Conservation (phyloP, 2,797 vertebrate species). For the Silurus aristotelis region DNA sequence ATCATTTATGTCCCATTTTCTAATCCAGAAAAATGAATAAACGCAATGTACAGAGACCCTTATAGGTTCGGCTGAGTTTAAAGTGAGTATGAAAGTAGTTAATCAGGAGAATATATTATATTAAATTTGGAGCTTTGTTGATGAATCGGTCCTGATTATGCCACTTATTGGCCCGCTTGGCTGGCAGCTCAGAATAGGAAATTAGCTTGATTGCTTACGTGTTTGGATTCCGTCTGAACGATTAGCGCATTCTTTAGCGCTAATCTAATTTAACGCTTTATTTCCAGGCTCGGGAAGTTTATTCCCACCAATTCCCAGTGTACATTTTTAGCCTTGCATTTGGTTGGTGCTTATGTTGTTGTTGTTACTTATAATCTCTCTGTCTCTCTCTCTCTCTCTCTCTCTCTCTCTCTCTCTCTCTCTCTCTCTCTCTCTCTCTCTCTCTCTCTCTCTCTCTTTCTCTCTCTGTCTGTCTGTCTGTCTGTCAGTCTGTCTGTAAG, state of each 20-base stretch:
- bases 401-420: too few species aligned
- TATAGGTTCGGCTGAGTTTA: background rate
- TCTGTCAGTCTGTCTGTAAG: too few species aligned
- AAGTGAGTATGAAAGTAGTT: slow-evolving; percentile 32
- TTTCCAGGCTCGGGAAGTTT: background rate
- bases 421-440: too few species aligned
- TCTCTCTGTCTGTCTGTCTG: too few species aligned
- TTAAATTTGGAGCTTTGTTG: background rate
- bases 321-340: background rate
- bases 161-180: slow-evolving; percentile 28
- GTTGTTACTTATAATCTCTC: too few species aligned
- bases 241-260: slow-evolving; percentile 1
- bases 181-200: slow-evolving; percentile 17
- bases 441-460: too few species aligned
- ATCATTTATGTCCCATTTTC: too few species aligned
- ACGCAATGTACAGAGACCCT: background rate
- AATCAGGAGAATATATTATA: slow-evolving; percentile 28
- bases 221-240: slow-evolving; percentile 3
- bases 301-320: background rate
- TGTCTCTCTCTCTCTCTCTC: too few species aligned
- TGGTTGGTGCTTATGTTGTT: too few species aligned
- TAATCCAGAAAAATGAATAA: too few species aligned
- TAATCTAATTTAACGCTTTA: background rate
- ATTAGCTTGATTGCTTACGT: slow-evolving; percentile 26
- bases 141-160: slow-evolving; percentile 29